These are phyloP conservation scores for Myiozetetes cayanensis DNA, from an alignment of 2,113 vertebrate species.

Conservation along the genomic window DNA sequence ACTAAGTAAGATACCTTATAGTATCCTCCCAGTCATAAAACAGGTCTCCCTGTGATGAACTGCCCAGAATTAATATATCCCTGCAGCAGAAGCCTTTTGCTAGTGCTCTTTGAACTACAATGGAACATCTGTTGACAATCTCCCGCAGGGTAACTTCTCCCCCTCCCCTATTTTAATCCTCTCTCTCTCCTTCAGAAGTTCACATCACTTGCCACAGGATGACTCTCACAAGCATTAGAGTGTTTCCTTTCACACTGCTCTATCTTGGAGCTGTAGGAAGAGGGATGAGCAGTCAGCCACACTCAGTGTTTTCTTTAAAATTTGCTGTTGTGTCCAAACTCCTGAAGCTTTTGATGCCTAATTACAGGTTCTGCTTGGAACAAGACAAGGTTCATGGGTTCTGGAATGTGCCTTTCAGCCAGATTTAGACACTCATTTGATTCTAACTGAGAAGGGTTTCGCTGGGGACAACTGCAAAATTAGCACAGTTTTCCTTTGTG, in stretches of 20 bases:
- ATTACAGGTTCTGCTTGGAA: neutral
- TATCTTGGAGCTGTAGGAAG: neutral
- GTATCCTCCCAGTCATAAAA: constrained; percentile 48
- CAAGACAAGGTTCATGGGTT: neutral
- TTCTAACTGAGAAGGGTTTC: neutral
- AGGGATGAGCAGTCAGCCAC: neutral
- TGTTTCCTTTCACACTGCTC: neutral
- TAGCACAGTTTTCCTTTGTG: neutral
- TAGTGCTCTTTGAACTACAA: constrained; percentile 59
- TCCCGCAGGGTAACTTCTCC: constrained; percentile 50
- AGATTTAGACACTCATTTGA: neutral
- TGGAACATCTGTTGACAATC: constrained; percentile 66
- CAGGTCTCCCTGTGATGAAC: constrained; percentile 47
- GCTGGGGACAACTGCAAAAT: neutral
- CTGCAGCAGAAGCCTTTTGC: constrained; percentile 52
- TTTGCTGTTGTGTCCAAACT: neutral
- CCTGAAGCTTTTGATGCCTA: neutral
- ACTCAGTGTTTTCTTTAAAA: neutral
- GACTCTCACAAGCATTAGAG: neutral
- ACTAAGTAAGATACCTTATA: neutral
- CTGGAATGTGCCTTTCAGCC: neutral
- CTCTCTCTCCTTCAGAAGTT: constrained; percentile 25
- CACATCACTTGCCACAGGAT: neutral
- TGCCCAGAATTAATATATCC: constrained; percentile 56
- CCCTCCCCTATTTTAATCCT: constrained; percentile 34